Base-by-base conservation (phyloP, 2,797 vertebrate genomes). In the Pseudomugil gertrudae region DNA sequence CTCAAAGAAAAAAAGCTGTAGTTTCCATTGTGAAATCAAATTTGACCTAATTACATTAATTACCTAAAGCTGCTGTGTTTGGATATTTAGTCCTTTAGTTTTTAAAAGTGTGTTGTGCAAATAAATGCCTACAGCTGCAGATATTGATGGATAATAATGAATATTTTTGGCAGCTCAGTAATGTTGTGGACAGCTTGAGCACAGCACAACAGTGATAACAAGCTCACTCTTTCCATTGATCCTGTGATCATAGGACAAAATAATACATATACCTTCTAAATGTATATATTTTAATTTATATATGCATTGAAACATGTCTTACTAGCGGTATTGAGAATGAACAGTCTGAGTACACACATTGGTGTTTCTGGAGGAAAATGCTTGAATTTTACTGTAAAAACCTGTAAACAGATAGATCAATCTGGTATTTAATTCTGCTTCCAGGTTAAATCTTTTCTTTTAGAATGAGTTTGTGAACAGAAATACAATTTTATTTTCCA, bases 241-340 rank as follows among this genome's bases (percentile, higher is more conserved):
- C 66, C 57, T 23, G 9, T 7, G 23, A 73, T 57, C 61, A 48
- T 9, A 48, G 45, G 23, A 9, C 0, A 5, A 9, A 48, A 23
- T 3, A 19, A n/a, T 21, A 40, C 9, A 9, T 6, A 53, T 36
- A 43, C 50, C 38, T 40, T 7, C 15, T 0, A 1, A 51, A 32
- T 51, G 56, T 23, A 48, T 36, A 43, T 73, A 47, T 64, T 66
- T 17, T 60, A 38, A 38, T 72, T 64, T 36, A 60, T 57, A 66
- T 64, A 48, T 45, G 48, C 43, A 72, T 75, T 55, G 40, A 72
- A 72, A 54, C 26, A 27, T 0, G 0, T 8, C 23, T n/a, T 24
- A n/a, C 45, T 29, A 29, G 50, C 14, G 14, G 56, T 30, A 51
- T 29, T 26, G 23, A 26, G 6, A 30, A 33, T 48, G 29, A 19